phyloP scores from a whole-genome alignment of 1,140 invertebrate species.

The Oryctes rhinoceros region DNA sequence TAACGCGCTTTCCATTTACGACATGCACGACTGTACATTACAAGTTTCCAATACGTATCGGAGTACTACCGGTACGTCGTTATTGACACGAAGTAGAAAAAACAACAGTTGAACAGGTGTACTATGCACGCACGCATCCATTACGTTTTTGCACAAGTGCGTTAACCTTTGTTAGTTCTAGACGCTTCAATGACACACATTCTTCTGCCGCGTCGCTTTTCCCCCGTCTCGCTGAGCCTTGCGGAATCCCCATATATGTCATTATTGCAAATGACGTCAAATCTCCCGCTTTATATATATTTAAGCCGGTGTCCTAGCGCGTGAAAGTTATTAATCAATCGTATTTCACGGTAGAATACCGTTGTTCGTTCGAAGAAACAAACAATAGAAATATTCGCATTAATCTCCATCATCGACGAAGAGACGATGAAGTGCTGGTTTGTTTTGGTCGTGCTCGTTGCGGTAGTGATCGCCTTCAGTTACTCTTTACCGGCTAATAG shows the following conservation, averaged over 20 bases:
- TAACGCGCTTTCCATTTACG: too few relatives aligned
- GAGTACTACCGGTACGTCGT: neutral
- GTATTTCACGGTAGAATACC: neutral
- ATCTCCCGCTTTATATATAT: neutral
- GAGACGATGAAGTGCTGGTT: neutral
- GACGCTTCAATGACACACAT: constrained; percentile 27
- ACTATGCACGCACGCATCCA: neutral
- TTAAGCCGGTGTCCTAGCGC: neutral
- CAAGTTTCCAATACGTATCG: too few relatives aligned
- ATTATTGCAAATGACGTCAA: constrained; percentile 10
- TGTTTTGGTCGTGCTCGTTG: neutral
- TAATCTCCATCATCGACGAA: neutral
- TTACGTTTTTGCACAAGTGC: constrained; percentile 1
- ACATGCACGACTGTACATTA: too few relatives aligned
- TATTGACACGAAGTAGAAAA: neutral
- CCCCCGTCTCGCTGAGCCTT: neutral
- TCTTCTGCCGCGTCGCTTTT: neutral
- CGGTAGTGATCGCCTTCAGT: neutral
- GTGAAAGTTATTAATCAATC: constrained; percentile 3
- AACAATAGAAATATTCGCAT: too few relatives aligned
- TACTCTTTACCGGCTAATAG: neutral
- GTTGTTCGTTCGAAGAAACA: too few relatives aligned
- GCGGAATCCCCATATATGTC: constrained; percentile 33
- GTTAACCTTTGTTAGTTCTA: constrained; percentile 15
- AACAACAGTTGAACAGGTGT: neutral